Percentiles rank a stretch among this genome's conserved stretches.
phyloP scores from a whole-genome alignment of 2,888 invertebrate species.

The Epistrophe eligans region DNA sequence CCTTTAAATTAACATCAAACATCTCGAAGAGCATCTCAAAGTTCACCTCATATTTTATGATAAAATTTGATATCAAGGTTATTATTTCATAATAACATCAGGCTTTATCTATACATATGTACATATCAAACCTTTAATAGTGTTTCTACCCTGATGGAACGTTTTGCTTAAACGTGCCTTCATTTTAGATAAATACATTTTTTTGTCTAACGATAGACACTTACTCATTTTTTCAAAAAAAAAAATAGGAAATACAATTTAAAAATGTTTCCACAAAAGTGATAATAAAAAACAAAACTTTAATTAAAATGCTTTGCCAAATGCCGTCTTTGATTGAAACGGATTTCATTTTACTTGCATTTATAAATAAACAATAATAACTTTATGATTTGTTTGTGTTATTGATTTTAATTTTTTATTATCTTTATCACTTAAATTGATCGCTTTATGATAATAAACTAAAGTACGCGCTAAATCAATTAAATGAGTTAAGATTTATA shows the following conservation, averaged over 20 bases:
- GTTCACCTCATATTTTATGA: neutral
- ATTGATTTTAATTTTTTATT: neutral
- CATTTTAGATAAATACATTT: neutral
- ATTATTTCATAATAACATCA: neutral
- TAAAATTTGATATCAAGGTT: neutral
- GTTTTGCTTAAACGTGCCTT: neutral
- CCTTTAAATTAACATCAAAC: too few species aligned
- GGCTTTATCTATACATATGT: neutral
- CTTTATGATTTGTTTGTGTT: neutral
- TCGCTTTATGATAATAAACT: neutral
- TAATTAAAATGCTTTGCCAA: neutral
- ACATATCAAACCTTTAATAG: neutral
- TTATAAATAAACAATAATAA: neutral
- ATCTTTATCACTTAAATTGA: constrained; percentile 1
- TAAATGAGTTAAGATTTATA: neutral
- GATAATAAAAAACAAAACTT: neutral
- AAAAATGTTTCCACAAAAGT: neutral
- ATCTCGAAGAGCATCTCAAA: too few species aligned
- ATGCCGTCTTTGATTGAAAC: neutral
- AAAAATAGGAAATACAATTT: neutral
- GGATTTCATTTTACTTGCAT: neutral
- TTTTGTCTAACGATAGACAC: neutral
- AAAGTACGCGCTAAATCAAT: neutral
- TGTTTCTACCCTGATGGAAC: neutral
- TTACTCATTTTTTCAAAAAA: neutral